phyloP scores from a whole-genome alignment of 1,140 invertebrate species.

The Trinorchestia longiramus region DNA sequence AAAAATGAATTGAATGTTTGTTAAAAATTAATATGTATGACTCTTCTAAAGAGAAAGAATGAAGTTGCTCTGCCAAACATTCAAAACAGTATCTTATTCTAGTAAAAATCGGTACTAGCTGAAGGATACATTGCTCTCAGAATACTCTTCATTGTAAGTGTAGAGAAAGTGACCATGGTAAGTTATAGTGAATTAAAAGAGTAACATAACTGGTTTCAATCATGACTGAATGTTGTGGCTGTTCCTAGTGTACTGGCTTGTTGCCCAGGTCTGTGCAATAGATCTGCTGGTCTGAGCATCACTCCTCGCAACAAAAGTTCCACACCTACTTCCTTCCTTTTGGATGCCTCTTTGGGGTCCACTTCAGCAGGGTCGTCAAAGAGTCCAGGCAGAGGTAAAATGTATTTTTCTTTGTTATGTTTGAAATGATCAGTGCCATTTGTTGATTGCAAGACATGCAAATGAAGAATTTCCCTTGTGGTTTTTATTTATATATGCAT shows the following conservation, averaged over 20 bases:
- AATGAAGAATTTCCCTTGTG: not conserved
- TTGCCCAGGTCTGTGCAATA: conserved; percentile 29
- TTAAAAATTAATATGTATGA: no score
- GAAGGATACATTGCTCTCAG: no score
- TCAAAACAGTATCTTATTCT: no score
- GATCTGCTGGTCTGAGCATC: conserved; percentile 48
- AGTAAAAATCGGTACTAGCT: no score
- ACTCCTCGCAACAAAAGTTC: conserved; percentile 58
- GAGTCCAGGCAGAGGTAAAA: conserved; percentile 62
- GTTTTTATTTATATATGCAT: not conserved
- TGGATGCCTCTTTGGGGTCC: conserved; percentile 45
- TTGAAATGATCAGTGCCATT: not conserved
- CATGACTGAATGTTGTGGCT: not conserved
- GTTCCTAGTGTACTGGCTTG: not conserved
- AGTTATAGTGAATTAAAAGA: not conserved
- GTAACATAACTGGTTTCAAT: not conserved
- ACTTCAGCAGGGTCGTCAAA: conserved; percentile 18
- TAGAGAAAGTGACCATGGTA: no score
- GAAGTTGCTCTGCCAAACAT: no score
- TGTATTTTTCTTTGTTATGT: conserved; percentile 53
- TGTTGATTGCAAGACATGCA: not conserved
- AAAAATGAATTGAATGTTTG: no score
- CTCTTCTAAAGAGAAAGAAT: no score
- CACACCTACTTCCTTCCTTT: conserved; percentile 57
- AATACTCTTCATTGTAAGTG: no score